A percentile compares a stretch with the other conserved stretches of the same genome.
Evolutionary conservation across 2,113 vertebrate genomes (phyloP).

Genomic region (Acrocephalus arundinaceus): DNA sequence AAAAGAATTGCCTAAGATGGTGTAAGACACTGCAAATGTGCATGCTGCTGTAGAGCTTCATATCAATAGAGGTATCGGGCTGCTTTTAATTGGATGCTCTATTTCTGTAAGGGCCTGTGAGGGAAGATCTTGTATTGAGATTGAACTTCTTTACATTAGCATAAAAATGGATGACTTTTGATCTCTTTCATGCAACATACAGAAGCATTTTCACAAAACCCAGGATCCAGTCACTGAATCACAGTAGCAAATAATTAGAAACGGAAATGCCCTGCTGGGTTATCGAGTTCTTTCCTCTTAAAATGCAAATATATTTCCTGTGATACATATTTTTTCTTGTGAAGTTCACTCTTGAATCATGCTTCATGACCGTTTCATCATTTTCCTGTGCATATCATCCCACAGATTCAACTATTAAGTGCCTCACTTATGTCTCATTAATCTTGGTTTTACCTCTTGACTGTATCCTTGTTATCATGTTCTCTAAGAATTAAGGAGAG

Average conservation of each 20-base stretch:
- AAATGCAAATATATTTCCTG: slow-evolving; percentile 19
- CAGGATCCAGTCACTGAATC: neutral
- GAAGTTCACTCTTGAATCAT: slow-evolving; percentile 15
- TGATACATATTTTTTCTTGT: neutral
- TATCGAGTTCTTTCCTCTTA: neutral
- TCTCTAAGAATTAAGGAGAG: slow-evolving; percentile 39
- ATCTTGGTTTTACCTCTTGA: slow-evolving; percentile 24
- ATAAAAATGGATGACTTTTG: slow-evolving; percentile 12
- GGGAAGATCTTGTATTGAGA: neutral
- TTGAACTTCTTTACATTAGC: neutral
- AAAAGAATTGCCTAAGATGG: neutral
- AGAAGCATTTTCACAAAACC: neutral
- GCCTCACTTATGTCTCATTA: slow-evolving; percentile 39
- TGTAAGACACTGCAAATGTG: neutral
- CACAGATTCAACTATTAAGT: slow-evolving; percentile 32
- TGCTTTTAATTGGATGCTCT: neutral
- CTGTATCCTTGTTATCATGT: slow-evolving; percentile 29
- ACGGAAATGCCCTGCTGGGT: neutral
- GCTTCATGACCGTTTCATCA: neutral
- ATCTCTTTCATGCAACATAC: neutral
- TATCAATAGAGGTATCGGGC: neutral
- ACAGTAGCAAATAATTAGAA: slow-evolving; percentile 33
- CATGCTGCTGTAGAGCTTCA: neutral
- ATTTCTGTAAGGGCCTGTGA: neutral
- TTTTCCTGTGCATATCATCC: neutral